phyloP scores from a whole-genome alignment of 2,113 vertebrate species.

The Phyllostomus hastatus region DNA sequence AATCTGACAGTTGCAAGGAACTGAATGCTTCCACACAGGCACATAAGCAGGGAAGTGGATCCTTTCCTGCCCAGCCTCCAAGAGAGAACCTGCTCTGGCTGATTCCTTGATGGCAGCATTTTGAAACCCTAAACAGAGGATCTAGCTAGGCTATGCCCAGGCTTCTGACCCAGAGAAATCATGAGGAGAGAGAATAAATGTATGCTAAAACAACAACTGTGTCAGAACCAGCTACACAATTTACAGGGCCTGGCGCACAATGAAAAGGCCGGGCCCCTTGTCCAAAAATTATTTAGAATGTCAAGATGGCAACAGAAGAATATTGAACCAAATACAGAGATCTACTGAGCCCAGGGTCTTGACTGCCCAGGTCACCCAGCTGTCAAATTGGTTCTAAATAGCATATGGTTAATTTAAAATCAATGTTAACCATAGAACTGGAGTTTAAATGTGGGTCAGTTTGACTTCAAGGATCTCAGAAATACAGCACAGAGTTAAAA shows the following conservation, averaged over 20 bases:
- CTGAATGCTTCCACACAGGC: background rate
- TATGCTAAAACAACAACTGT: background rate
- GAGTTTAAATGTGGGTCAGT: background rate
- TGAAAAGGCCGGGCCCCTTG: fast-evolving
- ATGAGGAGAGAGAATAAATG: background rate
- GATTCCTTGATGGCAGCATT: background rate
- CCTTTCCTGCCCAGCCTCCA: no score
- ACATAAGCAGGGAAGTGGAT: background rate
- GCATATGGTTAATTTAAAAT: background rate
- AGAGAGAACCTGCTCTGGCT: background rate
- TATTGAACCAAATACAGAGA: background rate
- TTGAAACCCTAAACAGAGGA: background rate
- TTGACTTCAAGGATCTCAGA: background rate
- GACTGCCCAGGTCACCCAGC: background rate
- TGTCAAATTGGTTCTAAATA: background rate
- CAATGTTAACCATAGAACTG: fast-evolving
- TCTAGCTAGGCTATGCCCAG: background rate
- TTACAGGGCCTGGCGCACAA: background rate
- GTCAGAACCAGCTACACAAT: background rate
- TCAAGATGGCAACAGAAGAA: background rate
- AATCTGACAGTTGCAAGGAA: background rate
- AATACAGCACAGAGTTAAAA: background rate
- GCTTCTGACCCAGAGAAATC: background rate
- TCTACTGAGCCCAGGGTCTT: background rate
- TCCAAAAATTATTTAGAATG: background rate